Base-by-base conservation (phyloP, 2,888 invertebrate genomes). In the Linyphia triangularis region DNA sequence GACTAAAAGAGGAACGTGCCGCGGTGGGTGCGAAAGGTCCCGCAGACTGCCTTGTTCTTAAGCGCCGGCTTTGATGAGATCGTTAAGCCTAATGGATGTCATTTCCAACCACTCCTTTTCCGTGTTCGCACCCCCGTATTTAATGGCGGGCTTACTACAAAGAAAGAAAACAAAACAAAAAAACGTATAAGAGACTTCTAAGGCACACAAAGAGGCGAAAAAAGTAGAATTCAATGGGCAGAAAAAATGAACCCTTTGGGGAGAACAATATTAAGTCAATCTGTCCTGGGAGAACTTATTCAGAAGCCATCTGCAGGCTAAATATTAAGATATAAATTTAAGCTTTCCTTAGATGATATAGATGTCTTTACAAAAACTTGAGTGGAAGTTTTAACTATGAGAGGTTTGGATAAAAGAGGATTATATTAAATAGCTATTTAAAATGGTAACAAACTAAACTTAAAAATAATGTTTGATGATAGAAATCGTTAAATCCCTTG, bases 21-120 rank as follows among this genome's bases (percentile, higher is more conserved):
- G 57, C 26, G 30, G 59, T 13, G 63, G 63, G 43, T 61, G 82
- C 61, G 26, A 72, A 43, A 63, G 43, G 78, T 72, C 59, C 83
- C 65, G 33, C 69, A 40, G n/a, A 40, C 70, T 43, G 24, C 24
- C 70, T 61, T 78, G 78, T 78, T 70, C 85, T 67, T 67, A 77
- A 84, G 84, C 85, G 73, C 85, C 84, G 57, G n/a, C 33, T 24
- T 70, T 85, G 72, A 85, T 85, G 85, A 85, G 85, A 85, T 85
- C 85, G 85, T 85, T 85, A 85, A 77, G 70, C 78, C 61, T 85
- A 85, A 85, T 85, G 85, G 78, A 78, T 85, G 85, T 85, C 85
- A 78, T 85, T 78, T 26, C n/a, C 28, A 77, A 78, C 85, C 85
- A 78, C 85, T 78, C 85, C 85, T 85, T 85, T 85, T 85, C 70